phyloP scores from a whole-genome alignment of 1,140 invertebrate species.

The Eumeta japonica region DNA sequence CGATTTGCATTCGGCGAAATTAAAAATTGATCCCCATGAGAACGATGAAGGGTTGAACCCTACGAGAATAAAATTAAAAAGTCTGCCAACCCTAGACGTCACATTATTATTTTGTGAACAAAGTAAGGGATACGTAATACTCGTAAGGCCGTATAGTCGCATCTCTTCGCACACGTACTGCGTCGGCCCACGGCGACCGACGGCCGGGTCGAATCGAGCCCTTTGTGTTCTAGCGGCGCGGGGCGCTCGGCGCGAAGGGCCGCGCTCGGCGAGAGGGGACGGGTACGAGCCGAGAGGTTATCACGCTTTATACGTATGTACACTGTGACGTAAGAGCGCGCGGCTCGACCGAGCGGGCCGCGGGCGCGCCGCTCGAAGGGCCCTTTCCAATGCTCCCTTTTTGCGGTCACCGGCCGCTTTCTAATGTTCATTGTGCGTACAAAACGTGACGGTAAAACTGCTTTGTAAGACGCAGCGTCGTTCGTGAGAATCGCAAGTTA shows the following conservation, averaged over 20 bases:
- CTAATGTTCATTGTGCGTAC: slow-evolving; percentile 47
- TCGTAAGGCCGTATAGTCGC: no score
- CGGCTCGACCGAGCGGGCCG: not conserved
- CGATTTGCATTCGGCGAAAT: slow-evolving; percentile 53
- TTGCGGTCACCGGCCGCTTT: slow-evolving; percentile 48
- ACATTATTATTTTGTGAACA: no score
- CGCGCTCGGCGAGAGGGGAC: slow-evolving; percentile 17
- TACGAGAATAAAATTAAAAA: slow-evolving; percentile 42
- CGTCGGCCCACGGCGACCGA: no score
- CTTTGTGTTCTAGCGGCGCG: no score
- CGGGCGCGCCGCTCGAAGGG: no score
- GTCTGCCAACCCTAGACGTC: no score
- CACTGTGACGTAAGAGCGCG: slow-evolving; percentile 40
- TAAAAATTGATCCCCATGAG: slow-evolving; percentile 50
- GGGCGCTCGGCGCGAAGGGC: slow-evolving; percentile 18
- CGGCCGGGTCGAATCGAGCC: no score
- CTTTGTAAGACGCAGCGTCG: slow-evolving; percentile 29
- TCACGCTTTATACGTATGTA: slow-evolving; percentile 35
- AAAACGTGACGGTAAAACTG: slow-evolving; percentile 26
- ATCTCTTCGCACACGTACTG: no score
- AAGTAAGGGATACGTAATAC: no score
- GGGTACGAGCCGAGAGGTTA: slow-evolving; percentile 16
- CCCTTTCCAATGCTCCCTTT: slow-evolving; percentile 45
- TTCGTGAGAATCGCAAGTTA: slow-evolving; percentile 38
- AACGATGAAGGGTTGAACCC: slow-evolving; percentile 49